These are phyloP conservation scores for Ophonus ardosiacus DNA, from an alignment of 2,888 invertebrate species.

Conservation along the genomic window DNA sequence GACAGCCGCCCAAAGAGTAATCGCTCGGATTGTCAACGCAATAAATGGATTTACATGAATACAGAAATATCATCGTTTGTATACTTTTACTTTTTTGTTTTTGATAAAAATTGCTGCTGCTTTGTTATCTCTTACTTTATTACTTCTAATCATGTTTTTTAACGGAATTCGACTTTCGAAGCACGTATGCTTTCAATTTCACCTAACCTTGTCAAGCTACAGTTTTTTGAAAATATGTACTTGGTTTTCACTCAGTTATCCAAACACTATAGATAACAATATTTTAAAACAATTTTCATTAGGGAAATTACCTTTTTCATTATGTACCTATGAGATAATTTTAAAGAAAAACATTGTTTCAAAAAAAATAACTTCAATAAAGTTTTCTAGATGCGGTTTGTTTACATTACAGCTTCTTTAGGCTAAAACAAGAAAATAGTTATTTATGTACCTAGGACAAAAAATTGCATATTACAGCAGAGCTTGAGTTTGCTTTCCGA, in stretches of 20 bases:
- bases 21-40: constrained; percentile 41
- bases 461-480: too few species aligned
- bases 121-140: constrained; percentile 28
- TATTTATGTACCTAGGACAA: too few species aligned
- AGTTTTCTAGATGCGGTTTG: too few species aligned
- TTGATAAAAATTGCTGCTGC: constrained; percentile 15
- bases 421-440: too few species aligned
- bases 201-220: neutral
- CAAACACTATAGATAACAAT: neutral
- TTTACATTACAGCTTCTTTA: too few species aligned
- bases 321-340: neutral
- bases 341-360: too few species aligned
- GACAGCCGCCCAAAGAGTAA: constrained; percentile 35
- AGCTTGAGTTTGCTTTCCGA: too few species aligned
- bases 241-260: constrained; percentile 17
- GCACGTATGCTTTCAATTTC: constrained; percentile 33
- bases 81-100: constrained; percentile 46
- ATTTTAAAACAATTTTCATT: neutral
- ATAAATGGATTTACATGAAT: constrained; percentile 56
- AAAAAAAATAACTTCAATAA: too few species aligned
- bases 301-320: neutral
- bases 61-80: constrained; percentile 49
- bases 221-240: neutral
- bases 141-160: constrained; percentile 34
- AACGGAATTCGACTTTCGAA: constrained; percentile 23